phyloP scores from a whole-genome alignment of 2,797 vertebrate genomes.

The Argentina silus region DNA sequence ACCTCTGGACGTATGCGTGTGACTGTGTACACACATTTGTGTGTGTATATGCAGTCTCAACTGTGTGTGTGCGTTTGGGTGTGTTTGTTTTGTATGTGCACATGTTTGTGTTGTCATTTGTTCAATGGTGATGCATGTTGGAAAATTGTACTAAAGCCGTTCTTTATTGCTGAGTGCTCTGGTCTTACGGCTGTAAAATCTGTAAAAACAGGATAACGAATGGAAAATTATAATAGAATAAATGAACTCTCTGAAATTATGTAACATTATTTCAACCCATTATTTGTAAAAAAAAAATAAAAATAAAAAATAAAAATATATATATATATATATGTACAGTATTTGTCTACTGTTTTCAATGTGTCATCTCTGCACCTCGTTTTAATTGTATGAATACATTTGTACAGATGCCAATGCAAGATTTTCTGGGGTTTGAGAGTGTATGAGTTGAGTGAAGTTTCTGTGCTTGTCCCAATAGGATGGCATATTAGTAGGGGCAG shows the following conservation, averaged over 20 bases:
- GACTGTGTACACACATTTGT: background rate
- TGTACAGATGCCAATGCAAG: background rate
- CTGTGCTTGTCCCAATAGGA: slow-evolving; percentile 74
- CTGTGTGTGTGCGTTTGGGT: background rate
- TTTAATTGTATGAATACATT: no score
- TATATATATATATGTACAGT: background rate
- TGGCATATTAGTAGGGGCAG: slow-evolving; percentile 90
- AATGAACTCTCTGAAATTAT: background rate
- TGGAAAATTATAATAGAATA: slow-evolving; percentile 25
- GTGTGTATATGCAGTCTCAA: background rate
- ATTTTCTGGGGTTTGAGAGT: background rate
- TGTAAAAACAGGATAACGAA: background rate
- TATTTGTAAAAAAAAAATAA: background rate
- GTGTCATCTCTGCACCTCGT: background rate
- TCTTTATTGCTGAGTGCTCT: slow-evolving; percentile 18
- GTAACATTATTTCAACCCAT: background rate
- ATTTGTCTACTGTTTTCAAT: background rate
- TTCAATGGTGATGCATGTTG: background rate
- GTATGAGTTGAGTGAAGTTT: background rate
- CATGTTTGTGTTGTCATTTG: background rate
- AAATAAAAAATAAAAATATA: no score
- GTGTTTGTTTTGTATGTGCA: background rate
- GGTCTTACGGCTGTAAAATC: slow-evolving; percentile 12
- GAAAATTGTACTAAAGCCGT: slow-evolving; percentile 23
- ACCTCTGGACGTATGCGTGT: slow-evolving; percentile 24